A percentile compares a stretch with the other conserved stretches of the same genome.
These are phyloP conservation scores for Anolis sagrei DNA, from an alignment of 2,113 vertebrate genomes.

Conservation along the genomic window DNA sequence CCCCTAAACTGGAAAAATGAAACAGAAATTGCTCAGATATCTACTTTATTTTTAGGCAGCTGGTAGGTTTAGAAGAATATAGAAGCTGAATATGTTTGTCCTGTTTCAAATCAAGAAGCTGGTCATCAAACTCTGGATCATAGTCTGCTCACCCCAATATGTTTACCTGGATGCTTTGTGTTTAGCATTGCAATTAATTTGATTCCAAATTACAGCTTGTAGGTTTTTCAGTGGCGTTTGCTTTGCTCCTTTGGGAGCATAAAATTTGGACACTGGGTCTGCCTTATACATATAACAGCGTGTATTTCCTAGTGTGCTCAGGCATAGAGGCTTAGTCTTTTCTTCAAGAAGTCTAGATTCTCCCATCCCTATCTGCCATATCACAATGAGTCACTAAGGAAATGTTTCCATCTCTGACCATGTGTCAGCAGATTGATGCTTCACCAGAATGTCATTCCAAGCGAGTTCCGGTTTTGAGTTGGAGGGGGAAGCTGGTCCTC, in stretches of 20 bases:
- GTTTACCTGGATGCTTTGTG: too few relatives aligned
- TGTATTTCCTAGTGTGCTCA: background rate
- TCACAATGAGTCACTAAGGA: background rate
- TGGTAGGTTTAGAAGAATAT: too few relatives aligned
- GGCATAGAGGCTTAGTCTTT: background rate
- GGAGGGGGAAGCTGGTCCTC: background rate
- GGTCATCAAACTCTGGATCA: too few relatives aligned
- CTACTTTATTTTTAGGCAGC: too few relatives aligned
- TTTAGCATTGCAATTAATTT: background rate
- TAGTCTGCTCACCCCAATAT: too few relatives aligned
- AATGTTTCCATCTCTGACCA: slow-evolving; percentile 8
- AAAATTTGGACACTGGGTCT: background rate
- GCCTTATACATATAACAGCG: background rate
- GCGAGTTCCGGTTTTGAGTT: background rate
- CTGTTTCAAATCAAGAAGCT: too few relatives aligned
- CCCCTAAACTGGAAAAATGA: too few relatives aligned
- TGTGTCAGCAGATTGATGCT: background rate
- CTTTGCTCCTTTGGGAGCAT: background rate
- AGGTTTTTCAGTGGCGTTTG: background rate
- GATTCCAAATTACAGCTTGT: background rate
- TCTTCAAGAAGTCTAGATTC: background rate
- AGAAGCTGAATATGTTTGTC: too few relatives aligned
- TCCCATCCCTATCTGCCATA: background rate
- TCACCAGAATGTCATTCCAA: background rate
- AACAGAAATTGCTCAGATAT: too few relatives aligned